phyloP scores from a whole-genome alignment of 2,797 vertebrate genomes.

The Crocidura indochinensis region DNA sequence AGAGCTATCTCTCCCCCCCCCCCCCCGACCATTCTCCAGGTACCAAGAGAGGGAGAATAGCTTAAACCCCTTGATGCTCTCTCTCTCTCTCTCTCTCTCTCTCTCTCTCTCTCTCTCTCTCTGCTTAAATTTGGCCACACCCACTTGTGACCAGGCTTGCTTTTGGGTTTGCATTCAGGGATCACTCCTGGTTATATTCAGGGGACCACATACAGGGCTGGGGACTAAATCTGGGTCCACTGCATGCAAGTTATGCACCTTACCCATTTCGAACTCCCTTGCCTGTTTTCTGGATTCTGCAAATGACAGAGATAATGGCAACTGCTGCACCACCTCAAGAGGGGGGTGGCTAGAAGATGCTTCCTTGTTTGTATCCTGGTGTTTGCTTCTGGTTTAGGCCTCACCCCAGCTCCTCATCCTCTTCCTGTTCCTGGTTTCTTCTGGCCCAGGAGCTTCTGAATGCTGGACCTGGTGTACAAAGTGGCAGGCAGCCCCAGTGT shows the following conservation, averaged over 20 bases:
- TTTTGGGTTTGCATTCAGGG: too few species aligned
- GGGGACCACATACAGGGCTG: too few species aligned
- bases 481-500: neutral
- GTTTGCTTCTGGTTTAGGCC: constrained; percentile 28
- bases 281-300: neutral
- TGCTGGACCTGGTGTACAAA: neutral
- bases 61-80: too few species aligned
- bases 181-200: too few species aligned
- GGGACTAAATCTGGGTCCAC: too few species aligned
- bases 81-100: too few species aligned
- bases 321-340: neutral
- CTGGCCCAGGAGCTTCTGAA: neutral
- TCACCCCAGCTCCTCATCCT: neutral
- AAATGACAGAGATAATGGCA: neutral
- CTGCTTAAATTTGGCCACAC: too few species aligned
- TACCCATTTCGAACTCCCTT: too few species aligned
- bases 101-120: too few species aligned
- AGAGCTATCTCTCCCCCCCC: neutral
- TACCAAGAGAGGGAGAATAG: neutral
- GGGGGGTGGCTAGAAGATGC: neutral
- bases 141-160: too few species aligned
- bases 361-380: neutral
- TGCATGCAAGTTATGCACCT: too few species aligned
- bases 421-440: constrained; percentile 8
- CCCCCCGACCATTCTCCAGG: neutral